Percentiles rank a stretch among this genome's conserved stretches.
These are phyloP conservation scores for Rutilus rutilus DNA, from an alignment of 2,113 vertebrate species.

Conservation along the genomic window DNA sequence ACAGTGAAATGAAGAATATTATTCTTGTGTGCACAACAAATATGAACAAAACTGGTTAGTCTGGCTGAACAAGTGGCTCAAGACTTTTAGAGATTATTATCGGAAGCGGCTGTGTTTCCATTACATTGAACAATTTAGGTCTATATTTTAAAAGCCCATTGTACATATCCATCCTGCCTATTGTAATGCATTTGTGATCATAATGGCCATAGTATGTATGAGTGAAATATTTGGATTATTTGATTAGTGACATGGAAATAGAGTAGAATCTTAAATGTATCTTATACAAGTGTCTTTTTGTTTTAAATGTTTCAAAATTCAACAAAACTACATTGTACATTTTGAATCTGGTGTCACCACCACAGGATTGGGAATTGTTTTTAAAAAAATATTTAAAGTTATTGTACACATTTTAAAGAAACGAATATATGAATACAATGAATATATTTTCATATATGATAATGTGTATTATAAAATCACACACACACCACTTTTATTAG, in stretches of 20 bases:
- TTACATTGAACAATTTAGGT: neutral
- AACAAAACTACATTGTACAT: no score
- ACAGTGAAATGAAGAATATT: conserved; percentile 11
- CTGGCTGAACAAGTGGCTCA: neutral
- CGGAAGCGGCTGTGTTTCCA: conserved; percentile 42
- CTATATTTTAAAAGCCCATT: neutral
- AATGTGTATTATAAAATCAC: no score
- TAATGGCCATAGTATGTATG: neutral
- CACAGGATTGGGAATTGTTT: neutral
- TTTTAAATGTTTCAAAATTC: no score
- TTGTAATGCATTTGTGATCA: neutral
- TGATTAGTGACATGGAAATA: neutral
- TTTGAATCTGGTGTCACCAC: no score
- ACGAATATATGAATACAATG: neutral
- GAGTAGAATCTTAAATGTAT: no score
- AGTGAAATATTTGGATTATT: neutral
- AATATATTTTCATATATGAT: no score
- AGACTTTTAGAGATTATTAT: conserved; percentile 8
- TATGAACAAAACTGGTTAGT: conserved; percentile 28
- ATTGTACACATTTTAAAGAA: neutral
- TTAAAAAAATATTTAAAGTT: no score
- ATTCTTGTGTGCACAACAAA: conserved; percentile 15
- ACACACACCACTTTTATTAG: no score
- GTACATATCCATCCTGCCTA: neutral
- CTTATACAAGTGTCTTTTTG: no score